phyloP scores from a whole-genome alignment of 2,797 vertebrate genomes.

The Chelon labrosus region DNA sequence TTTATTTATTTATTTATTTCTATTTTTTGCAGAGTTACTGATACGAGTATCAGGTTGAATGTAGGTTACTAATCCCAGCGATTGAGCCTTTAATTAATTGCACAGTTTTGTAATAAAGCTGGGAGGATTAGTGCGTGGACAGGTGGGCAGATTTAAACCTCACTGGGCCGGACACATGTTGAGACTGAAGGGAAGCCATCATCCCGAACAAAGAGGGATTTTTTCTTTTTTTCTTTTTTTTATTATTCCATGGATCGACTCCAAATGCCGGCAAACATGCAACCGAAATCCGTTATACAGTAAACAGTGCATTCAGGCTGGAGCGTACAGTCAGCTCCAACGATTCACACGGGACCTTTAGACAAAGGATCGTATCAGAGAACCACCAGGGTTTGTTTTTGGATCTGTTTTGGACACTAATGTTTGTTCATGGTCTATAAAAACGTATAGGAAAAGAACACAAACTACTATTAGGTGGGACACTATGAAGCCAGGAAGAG shows the following conservation, averaged over 20 bases:
- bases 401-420: no score
- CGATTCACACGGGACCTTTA: not conserved
- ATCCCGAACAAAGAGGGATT: slow-evolving; percentile 78
- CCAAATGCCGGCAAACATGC: slow-evolving; percentile 61
- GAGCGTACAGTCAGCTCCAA: slow-evolving; percentile 2
- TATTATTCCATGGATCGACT: slow-evolving; percentile 54
- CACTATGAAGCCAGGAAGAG: no score
- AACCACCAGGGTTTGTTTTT: no score
- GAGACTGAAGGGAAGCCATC: slow-evolving; percentile 73
- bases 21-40: slow-evolving; percentile 6
- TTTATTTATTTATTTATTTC: not conserved
- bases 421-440: no score
- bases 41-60: slow-evolving; percentile 73
- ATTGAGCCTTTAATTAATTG: slow-evolving; percentile 84
- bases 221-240: slow-evolving; percentile 36
- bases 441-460: no score
- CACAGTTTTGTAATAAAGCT: slow-evolving; percentile 78
- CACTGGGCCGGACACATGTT: slow-evolving; percentile 79
- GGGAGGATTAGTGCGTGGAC: slow-evolving; percentile 80
- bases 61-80: slow-evolving; percentile 78
- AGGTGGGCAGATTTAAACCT: slow-evolving; percentile 83
- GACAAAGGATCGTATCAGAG: no score
- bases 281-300: slow-evolving; percentile 5
- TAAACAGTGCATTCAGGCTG: slow-evolving; percentile 11
- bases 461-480: no score